A percentile compares a stretch with the other conserved stretches of the same genome.
phyloP scores from a whole-genome alignment of 2,113 vertebrate genomes.

The Muntiacus muntjak region DNA sequence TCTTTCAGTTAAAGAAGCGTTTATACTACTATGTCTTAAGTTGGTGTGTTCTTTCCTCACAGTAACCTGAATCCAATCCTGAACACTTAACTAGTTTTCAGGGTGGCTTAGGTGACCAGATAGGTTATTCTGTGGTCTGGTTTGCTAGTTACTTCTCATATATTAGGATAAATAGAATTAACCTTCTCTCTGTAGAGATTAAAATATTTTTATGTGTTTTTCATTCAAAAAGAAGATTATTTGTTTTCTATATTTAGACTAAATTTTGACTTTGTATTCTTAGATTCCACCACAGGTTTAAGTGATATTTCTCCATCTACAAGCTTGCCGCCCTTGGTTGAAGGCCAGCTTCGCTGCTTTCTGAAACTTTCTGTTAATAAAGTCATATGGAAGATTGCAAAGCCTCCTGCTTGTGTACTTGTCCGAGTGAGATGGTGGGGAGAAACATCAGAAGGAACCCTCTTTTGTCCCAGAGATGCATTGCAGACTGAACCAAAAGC shows the following conservation, averaged over 20 bases:
- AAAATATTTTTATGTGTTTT: slow-evolving; percentile 14
- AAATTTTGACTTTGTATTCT: slow-evolving; percentile 38
- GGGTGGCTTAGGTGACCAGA: background rate
- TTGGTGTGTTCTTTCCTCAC: background rate
- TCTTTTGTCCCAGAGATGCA: slow-evolving; percentile 85
- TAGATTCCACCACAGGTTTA: slow-evolving; percentile 75
- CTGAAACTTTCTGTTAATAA: slow-evolving; percentile 86
- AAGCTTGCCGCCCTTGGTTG: slow-evolving; percentile 92
- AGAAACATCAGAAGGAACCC: slow-evolving; percentile 88
- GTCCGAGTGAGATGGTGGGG: slow-evolving; percentile 96
- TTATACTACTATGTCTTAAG: background rate
- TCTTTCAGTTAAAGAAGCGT: slow-evolving; percentile 23
- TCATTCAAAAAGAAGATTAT: background rate
- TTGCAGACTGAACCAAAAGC: slow-evolving; percentile 80
- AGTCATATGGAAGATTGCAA: slow-evolving; percentile 85
- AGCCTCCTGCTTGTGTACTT: slow-evolving; percentile 79
- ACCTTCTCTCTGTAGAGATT: background rate
- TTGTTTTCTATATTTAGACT: slow-evolving; percentile 5
- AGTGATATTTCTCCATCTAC: slow-evolving; percentile 86
- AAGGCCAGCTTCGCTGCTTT: slow-evolving; percentile 91
- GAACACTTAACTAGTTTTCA: slow-evolving; percentile 11
- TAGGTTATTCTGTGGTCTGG: background rate
- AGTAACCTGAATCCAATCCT: slow-evolving; percentile 12
- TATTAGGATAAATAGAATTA: background rate
- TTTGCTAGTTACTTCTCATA: slow-evolving; percentile 15